Evolutionary conservation across 2,888 invertebrate genomes (phyloP).

Genomic region (Neoitamus cyanurus): DNA sequence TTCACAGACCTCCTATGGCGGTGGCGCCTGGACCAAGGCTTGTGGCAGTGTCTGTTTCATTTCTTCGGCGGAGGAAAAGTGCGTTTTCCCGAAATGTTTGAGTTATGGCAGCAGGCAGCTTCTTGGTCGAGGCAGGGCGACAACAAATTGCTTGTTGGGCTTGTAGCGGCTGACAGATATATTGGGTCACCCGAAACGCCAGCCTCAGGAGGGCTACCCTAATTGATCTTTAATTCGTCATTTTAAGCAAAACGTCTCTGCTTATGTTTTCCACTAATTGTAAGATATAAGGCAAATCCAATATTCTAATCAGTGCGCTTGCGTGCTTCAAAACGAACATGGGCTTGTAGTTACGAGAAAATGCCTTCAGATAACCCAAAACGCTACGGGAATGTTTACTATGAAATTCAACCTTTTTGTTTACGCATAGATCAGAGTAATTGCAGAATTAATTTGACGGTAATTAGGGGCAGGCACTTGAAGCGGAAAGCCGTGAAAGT

Average conservation of each 20-base stretch:
- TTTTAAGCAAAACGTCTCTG: no score
- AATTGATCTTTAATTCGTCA: background rate
- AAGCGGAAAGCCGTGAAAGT: background rate
- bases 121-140: background rate
- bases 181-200: background rate
- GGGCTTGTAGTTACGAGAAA: background rate
- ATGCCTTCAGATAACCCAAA: background rate
- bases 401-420: conserved; percentile 9
- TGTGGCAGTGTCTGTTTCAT: conserved; percentile 7
- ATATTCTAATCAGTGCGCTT: background rate
- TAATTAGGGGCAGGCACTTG: conserved; percentile 49
- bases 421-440: conserved; percentile 49
- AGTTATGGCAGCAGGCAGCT: background rate
- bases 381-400: background rate
- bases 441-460: conserved; percentile 50
- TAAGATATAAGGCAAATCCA: no score
- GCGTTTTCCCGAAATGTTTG: background rate
- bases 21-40: conserved; percentile 22
- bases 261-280: no score
- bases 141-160: conserved; percentile 28
- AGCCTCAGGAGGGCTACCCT: background rate
- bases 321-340: background rate
- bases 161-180: conserved; percentile 2
- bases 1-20: conserved; percentile 41
- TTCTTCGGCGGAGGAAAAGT: background rate